Conservation (phyloP, 2,888 invertebrate species). For the Galerucella pusilla region DNA sequence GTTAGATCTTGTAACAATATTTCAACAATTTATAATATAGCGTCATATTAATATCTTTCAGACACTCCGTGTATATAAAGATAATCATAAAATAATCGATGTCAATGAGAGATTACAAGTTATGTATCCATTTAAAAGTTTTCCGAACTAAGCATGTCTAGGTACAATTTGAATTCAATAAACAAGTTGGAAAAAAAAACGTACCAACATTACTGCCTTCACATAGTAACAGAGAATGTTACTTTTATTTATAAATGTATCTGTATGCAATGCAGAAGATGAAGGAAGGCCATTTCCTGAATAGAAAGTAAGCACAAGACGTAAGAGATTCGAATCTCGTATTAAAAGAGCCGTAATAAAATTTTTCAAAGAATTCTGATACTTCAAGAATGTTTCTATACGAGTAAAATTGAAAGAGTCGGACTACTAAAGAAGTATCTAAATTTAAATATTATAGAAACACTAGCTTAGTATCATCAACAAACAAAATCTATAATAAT, state of each 20-base stretch:
- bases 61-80: not conserved
- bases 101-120: not conserved
- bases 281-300: conserved; percentile 54
- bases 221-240: conserved; percentile 36
- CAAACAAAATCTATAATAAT: no score
- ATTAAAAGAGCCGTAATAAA: conserved; percentile 24
- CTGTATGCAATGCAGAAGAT: conserved; percentile 50
- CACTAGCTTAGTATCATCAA: no score
- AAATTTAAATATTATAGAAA: not conserved
- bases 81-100: not conserved
- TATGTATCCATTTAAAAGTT: not conserved
- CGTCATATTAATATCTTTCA: no score
- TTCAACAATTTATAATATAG: no score
- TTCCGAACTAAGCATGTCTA: not conserved
- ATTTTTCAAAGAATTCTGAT: conserved; percentile 12
- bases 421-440: not conserved
- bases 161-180: conserved; percentile 13
- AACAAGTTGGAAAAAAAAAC: conserved; percentile 12
- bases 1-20: no score
- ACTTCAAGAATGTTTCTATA: conserved; percentile 13
- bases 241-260: conserved; percentile 36
- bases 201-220: conserved; percentile 31
- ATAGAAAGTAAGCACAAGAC: conserved; percentile 52
- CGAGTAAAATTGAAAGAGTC: not conserved
- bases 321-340: conserved; percentile 19